A percentile compares a stretch with the other conserved stretches of the same genome.
Evolutionary conservation across 2,113 vertebrate species (phyloP).

Genomic region (Synodontis membranacea): DNA sequence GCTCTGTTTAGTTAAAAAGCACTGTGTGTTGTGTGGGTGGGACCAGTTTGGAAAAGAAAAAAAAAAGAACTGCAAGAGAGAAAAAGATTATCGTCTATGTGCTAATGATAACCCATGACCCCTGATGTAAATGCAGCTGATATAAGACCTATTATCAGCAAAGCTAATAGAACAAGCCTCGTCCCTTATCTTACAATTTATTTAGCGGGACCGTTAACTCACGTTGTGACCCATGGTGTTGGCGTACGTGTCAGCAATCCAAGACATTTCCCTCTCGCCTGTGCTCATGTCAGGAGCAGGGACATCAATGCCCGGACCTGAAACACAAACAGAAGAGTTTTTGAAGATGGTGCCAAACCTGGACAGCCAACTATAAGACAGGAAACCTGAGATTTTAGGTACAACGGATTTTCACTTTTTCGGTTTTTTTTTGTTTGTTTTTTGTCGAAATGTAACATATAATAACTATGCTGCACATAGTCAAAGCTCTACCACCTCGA

Average conservation of each 20-base stretch:
- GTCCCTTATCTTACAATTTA: neutral
- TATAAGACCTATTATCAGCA: neutral
- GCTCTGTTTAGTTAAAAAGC: neutral
- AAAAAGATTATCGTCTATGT: neutral
- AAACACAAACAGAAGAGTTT: constrained; percentile 17
- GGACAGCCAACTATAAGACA: neutral
- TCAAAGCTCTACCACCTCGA: neutral
- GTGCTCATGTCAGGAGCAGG: constrained; percentile 94
- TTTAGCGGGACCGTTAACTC: constrained; percentile 61
- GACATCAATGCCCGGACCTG: constrained; percentile 89
- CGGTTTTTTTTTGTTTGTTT: no score
- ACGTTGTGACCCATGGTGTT: constrained; percentile 89
- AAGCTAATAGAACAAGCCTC: neutral
- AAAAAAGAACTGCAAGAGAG: neutral
- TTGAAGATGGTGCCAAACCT: neutral
- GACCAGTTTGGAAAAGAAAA: neutral
- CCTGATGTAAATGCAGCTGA: neutral
- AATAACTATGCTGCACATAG: neutral
- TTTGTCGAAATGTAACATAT: no score
- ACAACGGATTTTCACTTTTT: neutral
- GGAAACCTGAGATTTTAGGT: neutral
- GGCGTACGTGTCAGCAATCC: constrained; percentile 90
- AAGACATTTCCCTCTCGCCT: constrained; percentile 91
- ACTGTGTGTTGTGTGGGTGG: no score
- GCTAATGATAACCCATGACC: neutral